Percentiles rank a stretch among this genome's conserved stretches.
Conservation (phyloP, 2,797 vertebrate species). For the Sebastes vulpes region DNA sequence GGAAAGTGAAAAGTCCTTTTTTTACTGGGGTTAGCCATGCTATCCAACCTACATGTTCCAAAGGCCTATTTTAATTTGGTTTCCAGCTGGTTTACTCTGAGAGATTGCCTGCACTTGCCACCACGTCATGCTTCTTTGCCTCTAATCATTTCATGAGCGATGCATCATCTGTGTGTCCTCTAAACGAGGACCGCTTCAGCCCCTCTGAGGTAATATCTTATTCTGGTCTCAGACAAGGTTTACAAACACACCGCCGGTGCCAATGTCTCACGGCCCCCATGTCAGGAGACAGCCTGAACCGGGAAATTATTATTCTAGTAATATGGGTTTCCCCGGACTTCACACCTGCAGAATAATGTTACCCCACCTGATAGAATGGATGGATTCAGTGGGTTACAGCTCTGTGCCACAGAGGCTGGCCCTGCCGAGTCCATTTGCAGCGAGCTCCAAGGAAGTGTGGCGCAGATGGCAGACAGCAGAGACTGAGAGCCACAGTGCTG, state of each 20-base stretch:
- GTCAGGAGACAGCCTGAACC: conserved; percentile 39
- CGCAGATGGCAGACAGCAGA: conserved; percentile 9
- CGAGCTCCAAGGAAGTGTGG: background rate
- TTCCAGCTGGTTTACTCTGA: conserved; percentile 78
- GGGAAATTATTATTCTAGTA: conserved; percentile 58
- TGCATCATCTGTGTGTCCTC: conserved; percentile 76
- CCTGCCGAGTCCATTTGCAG: conserved; percentile 23
- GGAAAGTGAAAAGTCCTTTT: conserved; percentile 51
- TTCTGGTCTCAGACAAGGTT: conserved; percentile 66
- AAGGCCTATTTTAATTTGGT: conserved; percentile 75
- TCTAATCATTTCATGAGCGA: conserved; percentile 81
- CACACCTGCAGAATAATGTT: conserved; percentile 49
- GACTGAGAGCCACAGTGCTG: background rate
- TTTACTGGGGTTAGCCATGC: conserved; percentile 43
- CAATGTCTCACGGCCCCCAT: conserved; percentile 43
- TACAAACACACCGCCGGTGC: conserved; percentile 60
- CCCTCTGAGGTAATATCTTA: conserved; percentile 72
- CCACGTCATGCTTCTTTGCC: conserved; percentile 74
- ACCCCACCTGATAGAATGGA: conserved; percentile 30
- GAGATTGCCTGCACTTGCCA: conserved; percentile 70
- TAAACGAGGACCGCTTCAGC: conserved; percentile 58
- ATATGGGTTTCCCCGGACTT: conserved; percentile 43
- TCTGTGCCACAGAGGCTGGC: conserved; percentile 2
- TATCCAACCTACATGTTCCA: conserved; percentile 55
- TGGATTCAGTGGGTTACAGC: conserved; percentile 31